These are phyloP conservation scores for Euleptes europaea DNA, from an alignment of 2,113 vertebrate species.

Conservation along the genomic window DNA sequence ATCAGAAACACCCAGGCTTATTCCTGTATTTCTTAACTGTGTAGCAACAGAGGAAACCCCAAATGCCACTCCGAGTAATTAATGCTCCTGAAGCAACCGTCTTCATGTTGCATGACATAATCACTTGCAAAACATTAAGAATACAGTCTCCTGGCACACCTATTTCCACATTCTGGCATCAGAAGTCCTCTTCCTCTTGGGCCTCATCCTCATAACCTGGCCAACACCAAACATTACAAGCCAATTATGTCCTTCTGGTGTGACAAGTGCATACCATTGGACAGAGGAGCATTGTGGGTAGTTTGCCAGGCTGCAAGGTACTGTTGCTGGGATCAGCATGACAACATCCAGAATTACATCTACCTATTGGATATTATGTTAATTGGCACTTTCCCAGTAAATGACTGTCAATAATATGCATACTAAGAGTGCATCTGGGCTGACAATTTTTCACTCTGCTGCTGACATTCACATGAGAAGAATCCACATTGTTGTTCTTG, in stretches of 20 bases:
- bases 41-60: not conserved
- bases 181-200: fast-evolving
- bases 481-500: not conserved
- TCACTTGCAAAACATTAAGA: not conserved
- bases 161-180: not conserved
- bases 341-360: not conserved
- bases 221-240: slow-evolving; percentile 22
- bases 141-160: not conserved
- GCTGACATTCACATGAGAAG: not conserved
- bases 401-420: not conserved
- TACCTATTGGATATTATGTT: not conserved
- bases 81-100: slow-evolving; percentile 16
- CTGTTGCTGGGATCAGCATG: not conserved
- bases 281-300: not conserved
- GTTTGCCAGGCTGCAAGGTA: not conserved
- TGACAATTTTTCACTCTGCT: not conserved
- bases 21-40: slow-evolving; percentile 39
- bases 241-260: slow-evolving; percentile 28
- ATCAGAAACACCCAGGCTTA: slow-evolving; percentile 42
- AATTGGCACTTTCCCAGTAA: not conserved
- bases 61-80: not conserved
- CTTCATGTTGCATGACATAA: slow-evolving; percentile 20
- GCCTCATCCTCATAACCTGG: slow-evolving; percentile 35
- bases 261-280: slow-evolving; percentile 2
- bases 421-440: not conserved